Conservation (phyloP, 2,113 vertebrate genomes). For the Tiliqua scincoides region DNA sequence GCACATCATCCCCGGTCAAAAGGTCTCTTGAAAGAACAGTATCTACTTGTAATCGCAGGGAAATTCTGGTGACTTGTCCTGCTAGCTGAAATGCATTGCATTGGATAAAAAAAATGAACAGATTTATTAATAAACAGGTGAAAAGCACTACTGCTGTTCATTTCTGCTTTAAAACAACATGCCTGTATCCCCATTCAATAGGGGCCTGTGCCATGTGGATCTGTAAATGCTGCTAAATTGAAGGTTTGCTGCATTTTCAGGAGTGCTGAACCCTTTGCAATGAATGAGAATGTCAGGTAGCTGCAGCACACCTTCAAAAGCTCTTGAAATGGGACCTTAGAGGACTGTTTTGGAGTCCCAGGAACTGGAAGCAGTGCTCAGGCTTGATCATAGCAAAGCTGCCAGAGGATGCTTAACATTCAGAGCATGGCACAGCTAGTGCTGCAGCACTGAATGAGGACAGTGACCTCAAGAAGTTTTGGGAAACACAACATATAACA, state of each 20-base stretch:
- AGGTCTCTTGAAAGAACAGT: background rate
- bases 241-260: background rate
- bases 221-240: background rate
- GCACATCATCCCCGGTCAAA: background rate
- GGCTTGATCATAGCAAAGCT: background rate
- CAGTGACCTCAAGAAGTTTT: conserved; percentile 9
- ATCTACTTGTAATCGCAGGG: background rate
- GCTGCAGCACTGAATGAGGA: conserved; percentile 17
- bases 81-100: background rate
- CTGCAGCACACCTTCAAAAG: background rate
- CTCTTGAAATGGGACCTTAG: background rate
- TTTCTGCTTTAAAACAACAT: background rate
- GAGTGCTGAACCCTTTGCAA: background rate
- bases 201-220: background rate
- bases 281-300: background rate
- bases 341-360: background rate
- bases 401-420: conserved; percentile 11
- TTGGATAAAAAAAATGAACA: background rate
- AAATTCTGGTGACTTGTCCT: background rate
- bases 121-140: background rate
- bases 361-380: background rate
- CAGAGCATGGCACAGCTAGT: background rate
- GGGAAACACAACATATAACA: background rate
- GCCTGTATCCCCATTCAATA: background rate
- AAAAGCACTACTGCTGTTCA: too few species aligned